These are phyloP conservation scores for Pseudomyrmex sp. DNA, from an alignment of 1,140 invertebrate species.

Conservation along the genomic window DNA sequence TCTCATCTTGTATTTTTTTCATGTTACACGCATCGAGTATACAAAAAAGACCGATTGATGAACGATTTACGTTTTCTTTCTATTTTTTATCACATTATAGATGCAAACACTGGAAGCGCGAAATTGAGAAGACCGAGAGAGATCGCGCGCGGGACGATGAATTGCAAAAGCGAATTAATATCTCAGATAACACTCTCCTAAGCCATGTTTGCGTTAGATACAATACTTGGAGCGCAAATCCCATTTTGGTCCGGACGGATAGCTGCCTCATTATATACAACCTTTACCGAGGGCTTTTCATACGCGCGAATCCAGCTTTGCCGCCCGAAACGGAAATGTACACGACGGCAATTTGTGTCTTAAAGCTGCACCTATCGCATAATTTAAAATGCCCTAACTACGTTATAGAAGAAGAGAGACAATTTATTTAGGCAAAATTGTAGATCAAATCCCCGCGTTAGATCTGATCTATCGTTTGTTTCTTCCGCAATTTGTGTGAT, in stretches of 20 bases:
- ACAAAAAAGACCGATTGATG: too few relatives aligned
- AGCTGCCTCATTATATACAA: slow-evolving; percentile 26
- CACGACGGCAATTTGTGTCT: slow-evolving; percentile 24
- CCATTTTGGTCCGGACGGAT: slow-evolving; percentile 27
- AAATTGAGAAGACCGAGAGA: slow-evolving; percentile 13
- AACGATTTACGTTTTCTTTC: too few relatives aligned
- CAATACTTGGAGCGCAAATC: slow-evolving; percentile 10
- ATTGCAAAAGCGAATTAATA: slow-evolving; percentile 18
- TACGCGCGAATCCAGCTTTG: background rate
- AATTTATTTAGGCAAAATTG: background rate
- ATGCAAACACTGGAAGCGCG: background rate
- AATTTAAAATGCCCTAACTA: background rate
- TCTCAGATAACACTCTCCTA: slow-evolving; percentile 14
- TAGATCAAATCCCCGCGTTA: background rate
- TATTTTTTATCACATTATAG: background rate
- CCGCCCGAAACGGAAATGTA: background rate
- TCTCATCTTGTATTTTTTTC: too few relatives aligned
- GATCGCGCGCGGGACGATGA: background rate
- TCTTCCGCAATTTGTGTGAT: background rate
- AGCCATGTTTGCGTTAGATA: background rate
- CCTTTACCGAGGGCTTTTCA: slow-evolving; percentile 25
- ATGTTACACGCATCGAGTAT: too few relatives aligned
- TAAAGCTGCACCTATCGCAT: background rate
- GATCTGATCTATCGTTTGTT: background rate
- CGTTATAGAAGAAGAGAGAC: too few relatives aligned